Conservation (phyloP, 1,140 invertebrate genomes). For the Camponotus pennsylvanicus region DNA sequence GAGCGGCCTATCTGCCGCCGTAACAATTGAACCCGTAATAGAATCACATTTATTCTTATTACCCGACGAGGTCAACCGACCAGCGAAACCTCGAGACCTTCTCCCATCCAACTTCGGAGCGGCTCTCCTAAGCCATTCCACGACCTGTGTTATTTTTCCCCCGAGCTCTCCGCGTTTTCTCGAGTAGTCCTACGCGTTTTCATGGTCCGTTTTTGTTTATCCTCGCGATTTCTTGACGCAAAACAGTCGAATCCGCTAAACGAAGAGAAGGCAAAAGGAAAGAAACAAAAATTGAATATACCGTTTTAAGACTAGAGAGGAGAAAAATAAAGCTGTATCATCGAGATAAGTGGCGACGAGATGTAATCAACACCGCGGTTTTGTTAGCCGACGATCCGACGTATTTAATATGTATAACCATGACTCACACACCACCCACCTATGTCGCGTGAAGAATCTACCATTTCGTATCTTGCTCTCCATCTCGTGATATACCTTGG, state of each 20-base stretch:
- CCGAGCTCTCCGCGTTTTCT: conserved; percentile 31
- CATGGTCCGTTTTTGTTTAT: conserved; percentile 53
- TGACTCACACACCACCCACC: conserved; percentile 70
- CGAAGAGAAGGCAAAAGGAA: neutral
- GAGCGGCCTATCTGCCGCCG: conserved; percentile 81
- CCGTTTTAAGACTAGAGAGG: too few relatives aligned
- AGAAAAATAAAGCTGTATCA: neutral
- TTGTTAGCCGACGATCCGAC: conserved; percentile 50
- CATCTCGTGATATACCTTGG: conserved; percentile 70
- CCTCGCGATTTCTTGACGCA: conserved; percentile 33
- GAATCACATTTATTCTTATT: conserved; percentile 87
- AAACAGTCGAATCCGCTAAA: neutral
- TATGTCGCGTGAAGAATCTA: conserved; percentile 70
- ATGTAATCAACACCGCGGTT: conserved; percentile 44
- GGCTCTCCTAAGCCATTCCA: conserved; percentile 69
- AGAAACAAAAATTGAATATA: too few relatives aligned
- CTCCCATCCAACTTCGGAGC: conserved; percentile 65
- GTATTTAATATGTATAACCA: conserved; percentile 71
- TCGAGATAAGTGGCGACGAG: conserved; percentile 44
- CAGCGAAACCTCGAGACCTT: conserved; percentile 70
- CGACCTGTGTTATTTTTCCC: conserved; percentile 70
- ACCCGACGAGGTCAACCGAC: conserved; percentile 85
- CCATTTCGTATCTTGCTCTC: conserved; percentile 69
- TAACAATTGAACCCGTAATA: conserved; percentile 87
- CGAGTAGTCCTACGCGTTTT: neutral